These are phyloP conservation scores for Athrips mouffetella DNA, from an alignment of 2,888 invertebrate species.

Conservation along the genomic window DNA sequence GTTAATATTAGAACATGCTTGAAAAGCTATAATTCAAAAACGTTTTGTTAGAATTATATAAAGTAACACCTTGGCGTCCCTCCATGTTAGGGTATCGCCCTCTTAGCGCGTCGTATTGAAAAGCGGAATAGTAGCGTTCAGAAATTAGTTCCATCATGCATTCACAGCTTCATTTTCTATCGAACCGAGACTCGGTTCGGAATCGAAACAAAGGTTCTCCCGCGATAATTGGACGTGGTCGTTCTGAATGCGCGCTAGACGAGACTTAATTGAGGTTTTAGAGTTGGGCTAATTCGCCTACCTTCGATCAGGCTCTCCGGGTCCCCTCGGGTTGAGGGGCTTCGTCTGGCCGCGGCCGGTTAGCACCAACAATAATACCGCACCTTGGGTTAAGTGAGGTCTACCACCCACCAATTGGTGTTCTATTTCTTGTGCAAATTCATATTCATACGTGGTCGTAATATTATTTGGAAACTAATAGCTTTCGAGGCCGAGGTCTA, in stretches of 20 bases:
- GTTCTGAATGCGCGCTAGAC: constrained; percentile 73
- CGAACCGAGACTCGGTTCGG: constrained; percentile 40
- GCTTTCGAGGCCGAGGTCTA: not conserved
- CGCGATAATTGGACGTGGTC: constrained; percentile 76
- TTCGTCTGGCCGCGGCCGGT: constrained; percentile 53
- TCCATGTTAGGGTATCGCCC: constrained; percentile 2
- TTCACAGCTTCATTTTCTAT: constrained; percentile 42
- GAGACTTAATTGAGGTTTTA: constrained; percentile 78
- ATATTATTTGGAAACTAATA: not conserved
- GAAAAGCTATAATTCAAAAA: not conserved
- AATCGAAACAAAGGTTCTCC: constrained; percentile 69
- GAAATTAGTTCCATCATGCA: constrained; percentile 21
- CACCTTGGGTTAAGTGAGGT: constrained; percentile 57
- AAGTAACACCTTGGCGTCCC: not conserved
- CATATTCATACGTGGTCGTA: constrained; percentile 14
- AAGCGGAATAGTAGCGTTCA: constrained; percentile 31
- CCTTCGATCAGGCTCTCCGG: constrained; percentile 59
- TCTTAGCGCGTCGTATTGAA: constrained; percentile 16
- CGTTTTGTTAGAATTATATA: not conserved
- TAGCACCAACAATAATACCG: constrained; percentile 54
- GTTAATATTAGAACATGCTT: not conserved
- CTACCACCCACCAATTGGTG: constrained; percentile 46
- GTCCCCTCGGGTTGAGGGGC: constrained; percentile 44
- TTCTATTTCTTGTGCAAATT: constrained; percentile 41
- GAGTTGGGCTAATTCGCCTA: constrained; percentile 76